A percentile compares a stretch with the other conserved stretches of the same genome.
Conservation (phyloP, 2,113 vertebrate species). For the Edolisoma coerulescens region DNA sequence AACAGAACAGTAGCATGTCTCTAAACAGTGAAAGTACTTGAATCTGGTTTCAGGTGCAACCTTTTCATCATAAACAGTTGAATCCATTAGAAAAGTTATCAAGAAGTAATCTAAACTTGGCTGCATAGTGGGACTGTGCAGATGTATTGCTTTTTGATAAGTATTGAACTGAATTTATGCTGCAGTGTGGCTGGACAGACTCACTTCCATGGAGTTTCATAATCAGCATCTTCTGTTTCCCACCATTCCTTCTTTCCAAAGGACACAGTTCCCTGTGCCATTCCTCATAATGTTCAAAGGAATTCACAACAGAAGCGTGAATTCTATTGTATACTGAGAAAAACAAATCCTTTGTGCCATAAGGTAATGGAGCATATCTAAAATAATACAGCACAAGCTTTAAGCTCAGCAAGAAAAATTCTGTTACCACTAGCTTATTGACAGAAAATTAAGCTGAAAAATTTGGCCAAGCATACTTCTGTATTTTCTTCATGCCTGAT, state of each 20-base stretch:
- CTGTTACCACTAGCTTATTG: background rate
- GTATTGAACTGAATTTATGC: background rate
- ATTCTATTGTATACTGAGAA: background rate
- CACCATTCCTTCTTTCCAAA: background rate
- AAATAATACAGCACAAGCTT: slow-evolving; percentile 14
- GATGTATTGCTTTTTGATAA: background rate
- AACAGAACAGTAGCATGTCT: background rate
- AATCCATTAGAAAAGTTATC: background rate
- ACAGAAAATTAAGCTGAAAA: slow-evolving; percentile 22
- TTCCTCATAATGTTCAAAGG: background rate
- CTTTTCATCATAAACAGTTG: background rate
- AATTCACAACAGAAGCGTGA: background rate
- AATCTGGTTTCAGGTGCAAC: background rate
- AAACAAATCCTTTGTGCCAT: slow-evolving; percentile 5
- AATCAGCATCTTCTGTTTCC: background rate
- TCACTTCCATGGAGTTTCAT: background rate
- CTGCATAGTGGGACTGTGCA: background rate
- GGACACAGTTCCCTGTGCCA: background rate
- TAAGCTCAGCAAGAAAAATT: slow-evolving; percentile 17
- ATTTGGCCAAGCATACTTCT: background rate
- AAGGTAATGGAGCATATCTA: slow-evolving; percentile 41
- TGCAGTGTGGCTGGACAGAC: background rate
- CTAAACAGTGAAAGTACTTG: background rate
- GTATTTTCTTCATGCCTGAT: background rate
- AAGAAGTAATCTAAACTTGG: background rate